Conservation (phyloP, 2,888 invertebrate genomes). For the Molorchus minor region DNA sequence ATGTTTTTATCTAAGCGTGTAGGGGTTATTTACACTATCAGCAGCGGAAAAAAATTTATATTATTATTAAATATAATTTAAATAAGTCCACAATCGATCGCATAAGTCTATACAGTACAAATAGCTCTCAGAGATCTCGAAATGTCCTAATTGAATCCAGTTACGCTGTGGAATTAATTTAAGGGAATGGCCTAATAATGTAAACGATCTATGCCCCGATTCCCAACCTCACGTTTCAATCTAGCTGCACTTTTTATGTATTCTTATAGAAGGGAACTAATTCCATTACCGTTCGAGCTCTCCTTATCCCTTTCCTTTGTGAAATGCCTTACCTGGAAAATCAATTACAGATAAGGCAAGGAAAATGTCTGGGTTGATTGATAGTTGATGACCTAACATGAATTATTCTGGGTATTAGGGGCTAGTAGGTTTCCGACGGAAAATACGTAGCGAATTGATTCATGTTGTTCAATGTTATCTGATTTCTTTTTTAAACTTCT, state of each 20-base stretch:
- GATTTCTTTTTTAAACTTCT: neutral
- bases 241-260: conserved; percentile 10
- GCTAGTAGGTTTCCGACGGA: neutral
- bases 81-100: no score
- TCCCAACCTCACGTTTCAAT: conserved; percentile 9
- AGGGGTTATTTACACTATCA: no score
- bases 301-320: conserved; percentile 28
- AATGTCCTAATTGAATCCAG: neutral
- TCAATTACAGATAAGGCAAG: conserved; percentile 40
- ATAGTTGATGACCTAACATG: conserved; percentile 36
- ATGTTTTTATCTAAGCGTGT: no score
- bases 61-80: no score
- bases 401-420: conserved; percentile 24
- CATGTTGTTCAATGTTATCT: neutral
- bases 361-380: conserved; percentile 38
- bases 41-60: no score
- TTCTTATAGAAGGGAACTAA: conserved; percentile 15
- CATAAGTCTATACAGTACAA: neutral
- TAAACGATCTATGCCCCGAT: neutral
- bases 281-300: conserved; percentile 28
- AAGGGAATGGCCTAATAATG: neutral
- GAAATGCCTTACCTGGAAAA: conserved; percentile 37
- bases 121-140: neutral
- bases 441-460: neutral
- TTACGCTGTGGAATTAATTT: neutral